Base-by-base conservation (phyloP, 2,797 vertebrate genomes). In the Buphagus erythrorhynchus region DNA sequence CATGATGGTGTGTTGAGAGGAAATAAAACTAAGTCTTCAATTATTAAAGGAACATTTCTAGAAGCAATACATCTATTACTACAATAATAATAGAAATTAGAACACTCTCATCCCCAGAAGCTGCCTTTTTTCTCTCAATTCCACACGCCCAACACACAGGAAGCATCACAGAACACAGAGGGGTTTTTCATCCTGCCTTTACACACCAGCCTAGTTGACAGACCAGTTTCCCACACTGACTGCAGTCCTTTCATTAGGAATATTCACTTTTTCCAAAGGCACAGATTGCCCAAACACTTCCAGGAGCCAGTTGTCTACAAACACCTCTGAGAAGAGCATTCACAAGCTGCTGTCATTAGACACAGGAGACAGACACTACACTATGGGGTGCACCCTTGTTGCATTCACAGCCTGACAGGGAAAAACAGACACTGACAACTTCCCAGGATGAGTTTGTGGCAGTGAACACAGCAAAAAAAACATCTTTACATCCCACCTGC, bases 11-110 rank as follows among this genome's bases (percentile, higher is more conserved):
- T 16, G 71, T 28, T 59, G 62, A 81, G 65, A 81, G 33, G 69
- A 95, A 89, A 95, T 75, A 92, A 94, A 90, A 79, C n/a, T 9
- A 65, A 74, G 38, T 46, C 40, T 72, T 66, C 66, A 82, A 89
- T 87, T 82, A 91, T 58, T 55, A 45, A 87, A 76, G 85, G 38
- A 66, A 33, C 35, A 48, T 76, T 82, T 82, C 90, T 80, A 63
- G 63, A 58, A 86, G 75, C 67, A 73, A 90, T 74, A 67, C 28
- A 73, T 65, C 71, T 76, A 85, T 87, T 91, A 76, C 55, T 79
- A 16, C 2, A 73, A 59, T 28, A 93, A 62, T 36, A 73, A 17
- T 5, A 68, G 72, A 69, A 76, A 75, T 40, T 16, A 73, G 57
- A 90, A 33, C 16, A 7, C n/a, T 61, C 48, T 11, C 68, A 74